Evolutionary conservation across 2,888 invertebrate species (phyloP).

Genomic region (Epistrophe grossulariae): DNA sequence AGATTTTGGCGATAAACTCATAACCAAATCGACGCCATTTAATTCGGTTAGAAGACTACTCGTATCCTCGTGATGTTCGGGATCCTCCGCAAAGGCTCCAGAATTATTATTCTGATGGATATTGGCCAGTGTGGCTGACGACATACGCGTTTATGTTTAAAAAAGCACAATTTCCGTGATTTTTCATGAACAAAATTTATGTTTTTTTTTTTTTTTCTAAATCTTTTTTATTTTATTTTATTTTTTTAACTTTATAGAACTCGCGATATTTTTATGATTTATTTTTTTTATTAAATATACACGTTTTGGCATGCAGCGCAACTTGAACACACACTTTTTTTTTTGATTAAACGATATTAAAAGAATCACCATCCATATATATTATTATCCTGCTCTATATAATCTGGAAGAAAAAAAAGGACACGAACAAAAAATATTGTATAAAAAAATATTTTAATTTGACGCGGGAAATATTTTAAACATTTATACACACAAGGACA

Average conservation of each 20-base stretch:
- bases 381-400: constrained; percentile 58
- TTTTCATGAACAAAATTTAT: constrained; percentile 50
- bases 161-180: constrained; percentile 47
- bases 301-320: not conserved
- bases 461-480: constrained; percentile 33
- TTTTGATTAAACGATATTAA: constrained; percentile 41
- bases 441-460: constrained; percentile 37
- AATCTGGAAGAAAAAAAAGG: constrained; percentile 64
- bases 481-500: constrained; percentile 42
- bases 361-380: constrained; percentile 58
- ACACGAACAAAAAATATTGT: constrained; percentile 46
- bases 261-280: constrained; percentile 3
- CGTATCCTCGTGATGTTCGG: constrained; percentile 84
- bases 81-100: constrained; percentile 85
- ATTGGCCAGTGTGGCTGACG: constrained; percentile 83
- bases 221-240: constrained; percentile 16
- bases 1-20: constrained; percentile 90
- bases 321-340: constrained; percentile 17
- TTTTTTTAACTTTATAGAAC: constrained; percentile 9
- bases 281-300: constrained; percentile 6
- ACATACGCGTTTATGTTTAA: constrained; percentile 80
- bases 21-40: constrained; percentile 92
- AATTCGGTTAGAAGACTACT: constrained; percentile 88
- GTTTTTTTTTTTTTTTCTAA: constrained; percentile 20
- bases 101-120: constrained; percentile 79